Conservation (phyloP, 1,140 invertebrate genomes). For the Camponotus pennsylvanicus region DNA sequence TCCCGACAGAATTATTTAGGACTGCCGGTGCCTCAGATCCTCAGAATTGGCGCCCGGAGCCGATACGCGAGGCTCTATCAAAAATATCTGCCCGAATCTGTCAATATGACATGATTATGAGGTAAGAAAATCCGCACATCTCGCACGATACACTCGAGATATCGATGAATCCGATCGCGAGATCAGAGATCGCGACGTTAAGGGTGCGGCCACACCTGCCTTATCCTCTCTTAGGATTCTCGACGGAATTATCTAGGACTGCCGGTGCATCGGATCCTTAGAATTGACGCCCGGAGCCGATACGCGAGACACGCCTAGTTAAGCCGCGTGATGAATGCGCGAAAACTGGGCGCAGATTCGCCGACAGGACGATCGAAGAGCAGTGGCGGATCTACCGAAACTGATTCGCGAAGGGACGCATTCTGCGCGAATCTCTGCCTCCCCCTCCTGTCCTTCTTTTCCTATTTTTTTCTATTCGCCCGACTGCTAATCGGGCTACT, state of each 20-base stretch:
- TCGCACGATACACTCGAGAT: neutral
- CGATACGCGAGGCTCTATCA: slow-evolving; percentile 55
- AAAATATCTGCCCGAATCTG: neutral
- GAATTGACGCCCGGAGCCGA: slow-evolving; percentile 70
- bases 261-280: slow-evolving; percentile 38
- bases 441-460: neutral
- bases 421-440: neutral
- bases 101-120: neutral
- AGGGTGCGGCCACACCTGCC: slow-evolving; percentile 65
- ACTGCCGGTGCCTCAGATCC: slow-evolving; percentile 35
- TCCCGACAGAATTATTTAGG: slow-evolving; percentile 43
- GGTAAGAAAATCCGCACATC: neutral
- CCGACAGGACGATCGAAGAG: slow-evolving; percentile 68
- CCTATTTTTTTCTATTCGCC: neutral
- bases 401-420: slow-evolving; percentile 67
- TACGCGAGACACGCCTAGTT: slow-evolving; percentile 78
- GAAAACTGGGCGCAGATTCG: slow-evolving; percentile 69
- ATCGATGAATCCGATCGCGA: slow-evolving; percentile 19
- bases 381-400: slow-evolving; percentile 78
- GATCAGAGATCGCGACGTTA: slow-evolving; percentile 1
- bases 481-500: slow-evolving; percentile 22
- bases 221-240: slow-evolving; percentile 43
- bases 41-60: slow-evolving; percentile 69
- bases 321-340: slow-evolving; percentile 78
- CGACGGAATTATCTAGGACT: slow-evolving; percentile 42